These are phyloP conservation scores for Chlorocebus sabaeus DNA, from an alignment of 2,113 vertebrate species.

Conservation along the genomic window DNA sequence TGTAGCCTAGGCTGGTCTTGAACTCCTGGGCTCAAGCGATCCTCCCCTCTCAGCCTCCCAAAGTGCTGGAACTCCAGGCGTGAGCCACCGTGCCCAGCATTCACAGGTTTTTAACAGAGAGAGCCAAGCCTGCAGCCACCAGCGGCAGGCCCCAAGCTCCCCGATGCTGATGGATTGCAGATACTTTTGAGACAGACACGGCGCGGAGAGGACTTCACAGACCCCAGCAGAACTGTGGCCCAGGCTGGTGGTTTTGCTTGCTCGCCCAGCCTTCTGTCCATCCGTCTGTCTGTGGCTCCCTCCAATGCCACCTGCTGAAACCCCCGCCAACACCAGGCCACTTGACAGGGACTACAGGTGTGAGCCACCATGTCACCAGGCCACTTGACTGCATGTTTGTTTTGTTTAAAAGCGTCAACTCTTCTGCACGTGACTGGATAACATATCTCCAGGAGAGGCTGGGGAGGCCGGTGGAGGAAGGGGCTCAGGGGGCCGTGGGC, in stretches of 20 bases:
- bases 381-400: slow-evolving; percentile 43
- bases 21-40: not conserved
- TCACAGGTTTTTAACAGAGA: not conserved
- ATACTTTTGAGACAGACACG: slow-evolving; percentile 33
- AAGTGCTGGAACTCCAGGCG: not conserved
- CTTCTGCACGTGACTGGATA: slow-evolving; percentile 30
- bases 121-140: too few relatives aligned
- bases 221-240: slow-evolving; percentile 53
- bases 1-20: not conserved
- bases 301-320: not conserved
- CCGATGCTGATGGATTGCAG: slow-evolving; percentile 33
- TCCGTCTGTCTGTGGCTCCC: not conserved
- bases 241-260: slow-evolving; percentile 17
- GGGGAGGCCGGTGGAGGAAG: not conserved
- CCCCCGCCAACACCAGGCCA: slow-evolving; percentile 59
- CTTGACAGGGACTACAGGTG: not conserved
- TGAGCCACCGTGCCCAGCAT: too few relatives aligned
- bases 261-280: not conserved
- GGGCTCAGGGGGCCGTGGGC: too few relatives aligned
- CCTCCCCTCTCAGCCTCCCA: not conserved
- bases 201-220: not conserved
- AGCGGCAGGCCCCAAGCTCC: not conserved
- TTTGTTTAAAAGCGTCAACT: not conserved
- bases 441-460: not conserved
- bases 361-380: not conserved